phyloP scores from a whole-genome alignment of 64 coral and sea anemone species.

The Actinia tenebrosa region DNA sequence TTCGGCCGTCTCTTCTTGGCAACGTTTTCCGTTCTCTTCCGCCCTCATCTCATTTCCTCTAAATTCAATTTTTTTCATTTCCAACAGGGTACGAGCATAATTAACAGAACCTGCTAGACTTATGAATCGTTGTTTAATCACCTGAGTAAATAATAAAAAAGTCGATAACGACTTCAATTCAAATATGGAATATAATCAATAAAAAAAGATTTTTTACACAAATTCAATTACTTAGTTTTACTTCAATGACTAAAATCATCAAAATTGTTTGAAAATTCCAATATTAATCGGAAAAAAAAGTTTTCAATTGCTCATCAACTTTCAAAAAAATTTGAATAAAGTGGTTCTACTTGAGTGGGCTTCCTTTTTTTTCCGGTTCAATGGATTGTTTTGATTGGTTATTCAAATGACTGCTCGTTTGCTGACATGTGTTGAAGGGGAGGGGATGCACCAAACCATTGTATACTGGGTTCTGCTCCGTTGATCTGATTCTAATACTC shows the following conservation, averaged over 20 bases:
- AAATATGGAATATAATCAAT: not conserved
- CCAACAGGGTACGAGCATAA: not conserved
- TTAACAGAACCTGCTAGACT: not conserved
- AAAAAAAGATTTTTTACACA: not conserved
- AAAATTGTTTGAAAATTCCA: not conserved
- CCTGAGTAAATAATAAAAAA: not conserved
- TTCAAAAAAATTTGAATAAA: not conserved
- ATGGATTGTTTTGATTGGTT: constrained; percentile 12
- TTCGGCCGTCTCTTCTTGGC: no score
- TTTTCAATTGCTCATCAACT: not conserved
- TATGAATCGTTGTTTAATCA: not conserved
- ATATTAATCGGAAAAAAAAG: not conserved
- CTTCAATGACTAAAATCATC: not conserved
- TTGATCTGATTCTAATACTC: not conserved
- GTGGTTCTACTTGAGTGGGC: constrained; percentile 6
- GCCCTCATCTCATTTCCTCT: not conserved
- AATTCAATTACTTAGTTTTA: not conserved
- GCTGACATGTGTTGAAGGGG: constrained; percentile 27
- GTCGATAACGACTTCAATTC: not conserved
- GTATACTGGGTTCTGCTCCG: constrained; percentile 12
- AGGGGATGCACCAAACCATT: constrained; percentile 14
- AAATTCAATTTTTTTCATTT: not conserved
- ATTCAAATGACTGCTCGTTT: constrained; percentile 17
- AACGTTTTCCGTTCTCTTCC: no score
- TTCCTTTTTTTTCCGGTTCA: not conserved